Evolutionary conservation across 2,888 invertebrate species (phyloP).

Genomic region (Drosophila ustulata): DNA sequence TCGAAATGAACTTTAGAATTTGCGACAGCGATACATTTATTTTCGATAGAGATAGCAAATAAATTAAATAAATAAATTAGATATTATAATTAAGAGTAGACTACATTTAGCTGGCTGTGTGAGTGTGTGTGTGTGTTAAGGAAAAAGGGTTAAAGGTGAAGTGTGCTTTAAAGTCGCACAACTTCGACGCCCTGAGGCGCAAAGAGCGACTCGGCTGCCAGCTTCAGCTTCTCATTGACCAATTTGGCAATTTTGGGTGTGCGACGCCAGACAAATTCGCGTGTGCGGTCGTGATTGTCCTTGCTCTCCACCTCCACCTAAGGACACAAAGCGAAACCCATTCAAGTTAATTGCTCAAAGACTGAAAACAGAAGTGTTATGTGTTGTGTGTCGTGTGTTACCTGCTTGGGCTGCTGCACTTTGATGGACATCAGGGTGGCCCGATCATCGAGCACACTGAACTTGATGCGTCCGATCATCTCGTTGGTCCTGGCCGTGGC

Average conservation of each 20-base stretch:
- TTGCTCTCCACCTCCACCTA: conserved; percentile 93
- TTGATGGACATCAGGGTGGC: conserved; percentile 93
- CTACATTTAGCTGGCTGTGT: conserved; percentile 48
- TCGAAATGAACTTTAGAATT: conserved; percentile 5
- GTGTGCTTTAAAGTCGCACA: conserved; percentile 76
- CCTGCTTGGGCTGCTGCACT: conserved; percentile 95
- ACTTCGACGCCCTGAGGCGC: conserved; percentile 83
- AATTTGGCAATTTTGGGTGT: conserved; percentile 94
- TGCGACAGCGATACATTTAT: conserved; percentile 50
- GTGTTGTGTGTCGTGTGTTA: conserved; percentile 79
- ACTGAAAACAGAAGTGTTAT: too few relatives aligned
- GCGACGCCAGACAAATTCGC: conserved; percentile 93
- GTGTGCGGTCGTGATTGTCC: conserved; percentile 93
- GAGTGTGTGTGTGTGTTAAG: not conserved
- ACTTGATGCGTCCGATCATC: conserved; percentile 92
- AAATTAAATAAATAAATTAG: conserved; percentile 77
- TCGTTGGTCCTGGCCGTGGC: conserved; percentile 95
- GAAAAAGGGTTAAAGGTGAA: not conserved
- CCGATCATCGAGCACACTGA: conserved; percentile 92
- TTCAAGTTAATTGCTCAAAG: conserved; percentile 60
- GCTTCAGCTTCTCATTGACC: conserved; percentile 91
- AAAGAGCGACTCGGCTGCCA: conserved; percentile 84
- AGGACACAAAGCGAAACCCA: conserved; percentile 17
- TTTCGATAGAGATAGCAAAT: conserved; percentile 55
- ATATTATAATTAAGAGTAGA: conserved; percentile 58